Conservation (phyloP, 2,113 vertebrate genomes). For the Melospiza georgiana region DNA sequence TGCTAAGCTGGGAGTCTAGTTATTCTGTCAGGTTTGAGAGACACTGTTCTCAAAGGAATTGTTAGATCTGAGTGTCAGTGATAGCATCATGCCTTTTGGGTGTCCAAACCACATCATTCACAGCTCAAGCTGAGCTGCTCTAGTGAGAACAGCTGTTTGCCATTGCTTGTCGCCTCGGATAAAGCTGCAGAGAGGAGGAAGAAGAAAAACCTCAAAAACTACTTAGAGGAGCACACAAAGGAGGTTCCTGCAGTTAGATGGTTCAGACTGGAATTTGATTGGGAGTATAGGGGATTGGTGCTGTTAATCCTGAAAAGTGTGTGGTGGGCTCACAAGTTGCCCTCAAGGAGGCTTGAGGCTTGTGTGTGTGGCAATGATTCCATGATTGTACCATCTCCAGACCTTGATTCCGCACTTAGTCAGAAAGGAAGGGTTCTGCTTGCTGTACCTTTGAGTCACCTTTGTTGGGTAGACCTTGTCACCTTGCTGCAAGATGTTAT, state of each 20-base stretch:
- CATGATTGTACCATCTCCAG: background rate
- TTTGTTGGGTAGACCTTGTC: background rate
- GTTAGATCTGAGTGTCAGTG: background rate
- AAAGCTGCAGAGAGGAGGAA: background rate
- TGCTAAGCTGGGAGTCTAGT: background rate
- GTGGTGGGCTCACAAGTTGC: background rate
- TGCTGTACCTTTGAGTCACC: background rate
- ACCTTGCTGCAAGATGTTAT: background rate
- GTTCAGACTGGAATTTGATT: background rate
- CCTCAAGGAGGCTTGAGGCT: background rate
- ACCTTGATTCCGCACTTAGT: conserved; percentile 11
- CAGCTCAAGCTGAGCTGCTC: background rate
- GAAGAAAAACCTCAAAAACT: rapidly evolving
- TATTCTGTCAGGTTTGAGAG: background rate
- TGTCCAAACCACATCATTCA: background rate
- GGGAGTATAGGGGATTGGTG: background rate
- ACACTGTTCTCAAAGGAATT: background rate
- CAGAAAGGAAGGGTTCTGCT: conserved; percentile 6
- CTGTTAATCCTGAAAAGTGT: background rate
- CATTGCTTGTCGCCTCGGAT: background rate
- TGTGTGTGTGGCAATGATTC: background rate
- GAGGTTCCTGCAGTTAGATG: background rate
- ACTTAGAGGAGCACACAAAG: rapidly evolving
- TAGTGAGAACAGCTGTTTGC: background rate
- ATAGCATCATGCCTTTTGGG: background rate